Base-by-base conservation (phyloP, 2,113 vertebrate genomes). In the Azemiops feae region DNA sequence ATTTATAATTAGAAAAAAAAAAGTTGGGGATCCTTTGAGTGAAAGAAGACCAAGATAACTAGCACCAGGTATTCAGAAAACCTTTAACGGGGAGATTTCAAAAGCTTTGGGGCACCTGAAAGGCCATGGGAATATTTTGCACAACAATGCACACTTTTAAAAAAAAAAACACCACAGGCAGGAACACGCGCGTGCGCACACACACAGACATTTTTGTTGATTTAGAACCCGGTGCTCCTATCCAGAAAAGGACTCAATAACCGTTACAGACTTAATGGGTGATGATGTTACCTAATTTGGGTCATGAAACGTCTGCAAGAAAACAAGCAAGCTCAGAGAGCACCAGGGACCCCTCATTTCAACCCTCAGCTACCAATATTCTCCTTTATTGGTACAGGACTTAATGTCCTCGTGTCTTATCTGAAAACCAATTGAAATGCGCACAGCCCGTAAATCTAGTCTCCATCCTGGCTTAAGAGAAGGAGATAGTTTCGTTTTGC, bases 111-210 rank as follows among this genome's bases (percentile, higher is more conserved):
- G 88, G 85, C 88, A 89, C 88, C 88, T 52, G 30, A 43, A 93
- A 93, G 92, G 88, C 58, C 92, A 93, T 86, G 88, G 86, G 88
- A 90, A 93, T 20, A 3, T 81, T 89, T 23, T 85, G n/a, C 57
- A 57, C 20, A 85, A 89, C 69, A 85, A 85, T 85, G 39, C 27
- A 6, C 30, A 14, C 64, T 14, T 69, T 69, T 69, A 47, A 47
- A 47, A 47, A 47, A 47, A 4, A 69, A 69, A 16, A 69, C 14
- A 69, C 11, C 60, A 64, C 60, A 64, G 58, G 8, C 25, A 27
- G 58, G 25, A 60, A 60, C 23, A 58, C 60, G n/a, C 3, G 12
- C 27, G 18, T 16, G 9, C 53, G 0, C 16, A 10, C 53, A 54
- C 16, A 54, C 53, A 54, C 53, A 47, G n/a, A n/a, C n/a, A 58